These are phyloP conservation scores for Siniperca undulata DNA, from an alignment of 2,797 vertebrate species.

Conservation along the genomic window DNA sequence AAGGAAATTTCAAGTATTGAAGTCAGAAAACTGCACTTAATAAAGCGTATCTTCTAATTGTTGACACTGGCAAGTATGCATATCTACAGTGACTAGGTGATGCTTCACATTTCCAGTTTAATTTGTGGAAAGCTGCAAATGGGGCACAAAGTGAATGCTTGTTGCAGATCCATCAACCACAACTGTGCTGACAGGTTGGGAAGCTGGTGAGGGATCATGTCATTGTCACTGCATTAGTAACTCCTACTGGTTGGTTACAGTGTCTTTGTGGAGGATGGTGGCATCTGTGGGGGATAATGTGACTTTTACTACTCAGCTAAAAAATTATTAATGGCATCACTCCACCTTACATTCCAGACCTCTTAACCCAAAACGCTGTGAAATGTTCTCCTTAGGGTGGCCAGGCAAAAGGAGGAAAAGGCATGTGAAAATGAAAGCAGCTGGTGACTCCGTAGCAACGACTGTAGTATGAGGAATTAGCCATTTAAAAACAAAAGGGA, in stretches of 20 bases:
- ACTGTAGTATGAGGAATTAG: neutral
- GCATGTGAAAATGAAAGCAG: constrained; percentile 16
- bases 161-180: neutral
- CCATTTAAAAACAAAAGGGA: neutral
- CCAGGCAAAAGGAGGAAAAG: neutral
- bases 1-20: neutral
- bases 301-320: neutral
- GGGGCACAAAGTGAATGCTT: neutral
- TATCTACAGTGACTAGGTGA: neutral
- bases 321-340: neutral
- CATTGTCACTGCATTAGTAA: neutral
- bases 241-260: neutral
- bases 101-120: neutral
- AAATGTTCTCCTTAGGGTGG: constrained; percentile 2
- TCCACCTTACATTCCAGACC: neutral
- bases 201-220: constrained; percentile 6
- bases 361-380: neutral
- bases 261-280: neutral
- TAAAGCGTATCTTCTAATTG: neutral
- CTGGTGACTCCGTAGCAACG: neutral
- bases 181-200: neutral
- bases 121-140: neutral
- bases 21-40: neutral
- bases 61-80: neutral
- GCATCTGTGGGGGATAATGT: neutral